These are phyloP conservation scores for Microcebus jonahi DNA, from an alignment of 2,113 vertebrate species.

Conservation along the genomic window DNA sequence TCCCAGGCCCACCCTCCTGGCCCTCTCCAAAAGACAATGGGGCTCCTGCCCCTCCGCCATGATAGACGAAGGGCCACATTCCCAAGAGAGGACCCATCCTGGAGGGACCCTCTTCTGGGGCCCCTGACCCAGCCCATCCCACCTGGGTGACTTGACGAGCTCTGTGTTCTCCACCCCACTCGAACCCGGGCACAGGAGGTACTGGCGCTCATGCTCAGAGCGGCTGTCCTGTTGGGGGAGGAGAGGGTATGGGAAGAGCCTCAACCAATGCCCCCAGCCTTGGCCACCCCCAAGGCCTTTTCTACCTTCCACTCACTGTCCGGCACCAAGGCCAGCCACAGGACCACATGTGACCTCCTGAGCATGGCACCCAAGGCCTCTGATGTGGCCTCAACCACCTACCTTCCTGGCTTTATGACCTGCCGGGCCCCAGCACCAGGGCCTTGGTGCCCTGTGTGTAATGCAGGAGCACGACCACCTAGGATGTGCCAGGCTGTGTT, in stretches of 20 bases:
- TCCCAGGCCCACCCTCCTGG: background rate
- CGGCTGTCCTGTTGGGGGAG: constrained; percentile 89
- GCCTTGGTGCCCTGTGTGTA: background rate
- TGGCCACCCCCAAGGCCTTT: background rate
- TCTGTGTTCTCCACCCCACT: constrained; percentile 91
- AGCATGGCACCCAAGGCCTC: background rate
- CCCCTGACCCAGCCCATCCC: background rate
- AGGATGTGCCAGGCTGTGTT: background rate
- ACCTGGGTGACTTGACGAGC: constrained; percentile 96
- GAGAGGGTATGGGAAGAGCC: no score
- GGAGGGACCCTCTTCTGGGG: fast-evolving
- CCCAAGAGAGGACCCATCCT: background rate
- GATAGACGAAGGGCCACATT: background rate
- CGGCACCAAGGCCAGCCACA: background rate
- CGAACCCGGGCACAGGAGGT: constrained; percentile 94
- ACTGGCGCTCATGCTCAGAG: constrained; percentile 96
- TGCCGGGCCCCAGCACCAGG: background rate
- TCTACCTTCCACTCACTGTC: background rate
- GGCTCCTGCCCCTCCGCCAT: background rate
- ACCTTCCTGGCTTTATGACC: background rate
- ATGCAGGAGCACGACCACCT: background rate
- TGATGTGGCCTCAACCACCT: no score
- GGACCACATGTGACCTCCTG: background rate
- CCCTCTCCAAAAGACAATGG: background rate
- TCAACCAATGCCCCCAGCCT: background rate